phyloP scores from a whole-genome alignment of 2,888 invertebrate genomes.

The Cheilosia impressa region DNA sequence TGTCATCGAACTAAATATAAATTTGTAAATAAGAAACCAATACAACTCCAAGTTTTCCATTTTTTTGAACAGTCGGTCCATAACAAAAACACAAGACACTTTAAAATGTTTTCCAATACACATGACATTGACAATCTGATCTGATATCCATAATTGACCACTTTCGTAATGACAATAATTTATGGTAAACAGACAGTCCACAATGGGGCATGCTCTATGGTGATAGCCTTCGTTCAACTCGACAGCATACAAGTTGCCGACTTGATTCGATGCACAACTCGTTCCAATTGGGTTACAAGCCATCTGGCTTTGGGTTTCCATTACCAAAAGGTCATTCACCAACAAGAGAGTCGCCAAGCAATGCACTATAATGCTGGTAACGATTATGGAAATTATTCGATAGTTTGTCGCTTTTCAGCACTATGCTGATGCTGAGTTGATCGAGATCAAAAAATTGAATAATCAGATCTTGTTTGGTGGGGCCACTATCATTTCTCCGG shows the following conservation, averaged over 20 bases:
- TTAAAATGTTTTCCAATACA: background rate
- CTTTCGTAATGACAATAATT: conserved; percentile 51
- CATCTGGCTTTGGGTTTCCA: conserved; percentile 26
- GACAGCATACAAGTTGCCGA: background rate
- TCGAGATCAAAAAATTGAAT: background rate
- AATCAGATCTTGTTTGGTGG: background rate
- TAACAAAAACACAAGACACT: background rate
- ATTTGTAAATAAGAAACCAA: too few species aligned
- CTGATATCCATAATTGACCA: conserved; percentile 21
- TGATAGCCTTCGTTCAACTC: conserved; percentile 15
- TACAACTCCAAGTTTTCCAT: too few species aligned
- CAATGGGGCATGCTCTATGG: conserved; percentile 2
- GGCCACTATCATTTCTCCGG: conserved; percentile 5
- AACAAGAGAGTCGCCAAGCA: background rate
- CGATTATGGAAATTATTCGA: background rate
- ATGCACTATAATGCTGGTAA: background rate
- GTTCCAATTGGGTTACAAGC: conserved; percentile 4
- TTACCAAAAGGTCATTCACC: conserved; percentile 54
- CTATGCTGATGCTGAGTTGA: background rate
- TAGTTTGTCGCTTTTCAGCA: background rate
- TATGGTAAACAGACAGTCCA: conserved; percentile 41
- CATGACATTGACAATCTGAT: conserved; percentile 45
- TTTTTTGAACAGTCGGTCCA: too few species aligned
- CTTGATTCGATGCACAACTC: background rate
- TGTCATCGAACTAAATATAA: too few species aligned